phyloP scores from a whole-genome alignment of 92 coral and sea anemone species.

The Metridium senile region DNA sequence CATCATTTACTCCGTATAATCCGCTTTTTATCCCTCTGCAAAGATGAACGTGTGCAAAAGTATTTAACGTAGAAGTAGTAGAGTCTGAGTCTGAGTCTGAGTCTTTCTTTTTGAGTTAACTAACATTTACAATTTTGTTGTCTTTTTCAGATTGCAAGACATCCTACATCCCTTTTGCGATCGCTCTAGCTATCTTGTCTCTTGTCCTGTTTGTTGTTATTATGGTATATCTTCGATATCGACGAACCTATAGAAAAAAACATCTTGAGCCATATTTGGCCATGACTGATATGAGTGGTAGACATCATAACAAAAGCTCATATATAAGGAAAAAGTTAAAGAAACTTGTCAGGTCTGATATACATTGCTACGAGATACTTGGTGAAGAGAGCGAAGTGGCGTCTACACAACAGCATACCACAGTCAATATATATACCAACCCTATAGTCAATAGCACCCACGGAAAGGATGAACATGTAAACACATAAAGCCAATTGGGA shows the following conservation, averaged over 20 bases:
- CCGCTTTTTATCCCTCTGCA: too few species aligned
- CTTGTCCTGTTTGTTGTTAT: not conserved
- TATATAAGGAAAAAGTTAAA: not conserved
- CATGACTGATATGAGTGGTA: not conserved
- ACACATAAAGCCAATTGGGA: too few species aligned
- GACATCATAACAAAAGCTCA: not conserved
- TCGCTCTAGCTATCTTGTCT: not conserved
- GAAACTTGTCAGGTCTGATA: not conserved
- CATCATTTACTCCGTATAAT: too few species aligned
- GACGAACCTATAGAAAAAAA: not conserved
- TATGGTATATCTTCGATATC: not conserved
- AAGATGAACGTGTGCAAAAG: too few species aligned
- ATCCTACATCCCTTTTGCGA: not conserved
- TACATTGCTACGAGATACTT: not conserved
- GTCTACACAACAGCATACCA: not conserved
- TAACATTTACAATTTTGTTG: too few species aligned
- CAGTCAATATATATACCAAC: not conserved
- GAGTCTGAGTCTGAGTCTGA: too few species aligned
- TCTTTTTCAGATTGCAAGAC: conserved; percentile 1
- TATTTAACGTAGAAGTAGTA: too few species aligned
- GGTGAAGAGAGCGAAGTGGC: not conserved
- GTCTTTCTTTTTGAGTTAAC: too few species aligned
- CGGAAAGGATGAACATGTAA: not conserved
- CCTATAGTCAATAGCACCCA: not conserved
- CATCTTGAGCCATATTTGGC: not conserved